Percentiles rank a stretch among this genome's conserved stretches.
phyloP scores from a whole-genome alignment of 2,113 vertebrate species.

The Calidris pygmaea region DNA sequence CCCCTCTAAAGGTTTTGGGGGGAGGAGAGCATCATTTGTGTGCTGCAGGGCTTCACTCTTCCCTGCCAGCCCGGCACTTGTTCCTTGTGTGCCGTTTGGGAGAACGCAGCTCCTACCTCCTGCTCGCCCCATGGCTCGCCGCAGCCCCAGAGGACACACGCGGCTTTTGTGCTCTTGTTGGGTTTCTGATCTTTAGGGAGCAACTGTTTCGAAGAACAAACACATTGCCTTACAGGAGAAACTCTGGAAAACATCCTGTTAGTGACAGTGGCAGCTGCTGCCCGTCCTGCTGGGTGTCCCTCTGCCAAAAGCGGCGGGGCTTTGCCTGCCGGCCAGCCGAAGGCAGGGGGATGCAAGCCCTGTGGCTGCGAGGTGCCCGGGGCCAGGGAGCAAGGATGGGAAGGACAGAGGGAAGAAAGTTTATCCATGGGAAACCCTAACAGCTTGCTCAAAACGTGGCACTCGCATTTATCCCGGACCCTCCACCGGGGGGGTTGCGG shows the following conservation, averaged over 20 bases:
- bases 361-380: not conserved
- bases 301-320: not conserved
- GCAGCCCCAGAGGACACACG: not conserved
- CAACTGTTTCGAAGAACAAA: slow-evolving; percentile 47
- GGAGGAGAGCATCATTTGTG: not conserved
- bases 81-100: not conserved
- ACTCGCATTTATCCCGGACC: not conserved
- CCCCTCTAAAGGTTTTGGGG: no score
- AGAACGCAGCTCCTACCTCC: not conserved
- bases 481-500: not conserved
- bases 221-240: slow-evolving; percentile 6
- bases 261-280: slow-evolving; percentile 27
- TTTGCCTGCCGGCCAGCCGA: not conserved
- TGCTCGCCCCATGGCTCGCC: not conserved
- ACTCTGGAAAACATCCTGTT: slow-evolving; percentile 10
- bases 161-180: slow-evolving; percentile 5
- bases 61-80: not conserved
- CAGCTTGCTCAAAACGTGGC: not conserved
- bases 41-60: not conserved
- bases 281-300: not conserved
- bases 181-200: slow-evolving; percentile 44
- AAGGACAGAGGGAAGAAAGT: not conserved
- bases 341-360: not conserved
- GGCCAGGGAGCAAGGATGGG: not conserved
- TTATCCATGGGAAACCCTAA: not conserved